Conservation (phyloP, 1,140 invertebrate species). For the Drosophila nigromelanica region DNA sequence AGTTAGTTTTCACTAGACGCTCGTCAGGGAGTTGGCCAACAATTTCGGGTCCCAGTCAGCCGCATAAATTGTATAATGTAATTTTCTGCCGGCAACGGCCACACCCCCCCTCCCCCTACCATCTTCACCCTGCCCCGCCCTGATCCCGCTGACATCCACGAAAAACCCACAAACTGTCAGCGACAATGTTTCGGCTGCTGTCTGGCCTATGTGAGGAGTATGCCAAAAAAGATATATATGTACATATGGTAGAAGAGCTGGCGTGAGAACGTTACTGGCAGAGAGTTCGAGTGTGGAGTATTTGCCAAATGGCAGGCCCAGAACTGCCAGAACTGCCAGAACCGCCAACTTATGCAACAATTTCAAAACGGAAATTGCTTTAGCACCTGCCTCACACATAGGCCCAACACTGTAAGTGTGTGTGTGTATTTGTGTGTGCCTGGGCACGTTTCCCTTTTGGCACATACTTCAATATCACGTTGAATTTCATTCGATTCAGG, state of each 20-base stretch:
- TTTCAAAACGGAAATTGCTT: slow-evolving; percentile 82
- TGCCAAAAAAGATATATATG: slow-evolving; percentile 63
- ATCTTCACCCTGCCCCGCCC: not conserved
- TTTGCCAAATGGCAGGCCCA: slow-evolving; percentile 41
- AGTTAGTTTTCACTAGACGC: slow-evolving; percentile 32
- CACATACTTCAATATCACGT: slow-evolving; percentile 81
- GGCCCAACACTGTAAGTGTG: slow-evolving; percentile 27
- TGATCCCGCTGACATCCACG: not conserved
- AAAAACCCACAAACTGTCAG: slow-evolving; percentile 78
- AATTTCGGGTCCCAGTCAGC: slow-evolving; percentile 65
- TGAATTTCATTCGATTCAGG: slow-evolving; percentile 77
- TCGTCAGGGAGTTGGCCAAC: slow-evolving; percentile 39
- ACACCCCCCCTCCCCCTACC: not conserved
- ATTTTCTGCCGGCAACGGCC: slow-evolving; percentile 65
- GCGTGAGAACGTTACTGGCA: not conserved
- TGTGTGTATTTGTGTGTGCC: slow-evolving; percentile 30
- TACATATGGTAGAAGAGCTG: not conserved
- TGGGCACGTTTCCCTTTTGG: slow-evolving; percentile 75
- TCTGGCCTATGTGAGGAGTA: slow-evolving; percentile 48
- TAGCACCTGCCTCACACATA: slow-evolving; percentile 71
- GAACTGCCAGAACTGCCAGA: slow-evolving; percentile 41
- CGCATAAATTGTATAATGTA: slow-evolving; percentile 82
- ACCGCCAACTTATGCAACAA: slow-evolving; percentile 79
- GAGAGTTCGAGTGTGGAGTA: slow-evolving; percentile 5
- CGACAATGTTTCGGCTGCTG: slow-evolving; percentile 58